phyloP scores from a whole-genome alignment of 2,888 invertebrate species.

The Sphinx pinastri region DNA sequence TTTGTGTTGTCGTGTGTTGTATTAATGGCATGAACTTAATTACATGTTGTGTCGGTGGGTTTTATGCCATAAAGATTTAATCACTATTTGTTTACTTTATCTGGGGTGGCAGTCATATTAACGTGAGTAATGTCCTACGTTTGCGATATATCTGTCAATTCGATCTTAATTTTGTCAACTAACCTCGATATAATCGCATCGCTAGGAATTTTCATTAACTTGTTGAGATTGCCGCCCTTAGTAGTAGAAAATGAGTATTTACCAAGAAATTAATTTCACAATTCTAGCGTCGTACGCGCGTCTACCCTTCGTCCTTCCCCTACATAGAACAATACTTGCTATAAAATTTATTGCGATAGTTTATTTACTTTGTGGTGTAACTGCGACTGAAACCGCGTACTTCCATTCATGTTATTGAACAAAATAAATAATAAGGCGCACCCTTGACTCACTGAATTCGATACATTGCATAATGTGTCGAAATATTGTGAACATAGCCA shows the following conservation, averaged over 20 bases:
- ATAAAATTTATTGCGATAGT: not conserved
- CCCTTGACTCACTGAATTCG: conserved; percentile 33
- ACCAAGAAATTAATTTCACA: not conserved
- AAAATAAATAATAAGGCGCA: conserved; percentile 34
- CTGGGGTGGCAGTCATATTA: not conserved
- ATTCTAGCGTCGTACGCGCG: not conserved
- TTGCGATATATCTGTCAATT: too few relatives aligned
- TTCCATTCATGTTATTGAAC: conserved; percentile 37
- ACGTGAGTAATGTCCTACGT: not conserved
- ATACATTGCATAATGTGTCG: not conserved
- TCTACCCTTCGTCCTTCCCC: not conserved
- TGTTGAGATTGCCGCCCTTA: too few relatives aligned
- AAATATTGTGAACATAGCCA: conserved; percentile 3
- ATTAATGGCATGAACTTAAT: conserved; percentile 31
- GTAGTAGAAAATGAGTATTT: too few relatives aligned
- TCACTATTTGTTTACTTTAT: not conserved
- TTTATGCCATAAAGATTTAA: not conserved
- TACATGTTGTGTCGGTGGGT: conserved; percentile 29
- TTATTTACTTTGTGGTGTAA: not conserved
- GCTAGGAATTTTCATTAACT: too few relatives aligned
- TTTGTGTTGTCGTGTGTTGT: not conserved
- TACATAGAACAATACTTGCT: conserved; percentile 2
- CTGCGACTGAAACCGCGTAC: not conserved
- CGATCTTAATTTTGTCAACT: too few relatives aligned
- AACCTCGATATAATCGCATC: too few relatives aligned